Percentiles rank a stretch among this genome's conserved stretches.
phyloP scores from a whole-genome alignment of 2,113 vertebrate species.

The Mus spicilegus region DNA sequence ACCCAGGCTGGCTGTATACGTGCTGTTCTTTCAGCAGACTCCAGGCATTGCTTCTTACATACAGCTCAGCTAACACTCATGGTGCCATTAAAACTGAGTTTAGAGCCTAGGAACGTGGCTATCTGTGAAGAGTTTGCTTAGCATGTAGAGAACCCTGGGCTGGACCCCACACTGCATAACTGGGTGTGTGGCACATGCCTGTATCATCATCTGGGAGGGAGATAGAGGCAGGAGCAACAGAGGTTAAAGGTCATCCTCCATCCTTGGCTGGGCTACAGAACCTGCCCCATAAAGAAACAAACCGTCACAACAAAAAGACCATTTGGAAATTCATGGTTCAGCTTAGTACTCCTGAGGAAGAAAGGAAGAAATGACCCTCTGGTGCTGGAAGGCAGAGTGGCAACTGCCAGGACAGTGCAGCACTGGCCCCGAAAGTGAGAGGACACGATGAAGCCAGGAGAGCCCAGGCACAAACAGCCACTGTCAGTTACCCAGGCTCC shows the following conservation, averaged over 20 bases:
- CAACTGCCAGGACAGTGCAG: neutral
- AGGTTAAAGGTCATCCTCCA: neutral
- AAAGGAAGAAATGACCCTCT: neutral
- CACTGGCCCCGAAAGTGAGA: neutral
- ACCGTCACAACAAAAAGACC: neutral
- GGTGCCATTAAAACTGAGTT: conserved; percentile 1
- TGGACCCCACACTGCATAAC: neutral
- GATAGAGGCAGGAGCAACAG: neutral
- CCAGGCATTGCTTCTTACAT: neutral
- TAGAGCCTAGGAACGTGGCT: neutral
- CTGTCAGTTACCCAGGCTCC: conserved; percentile 85
- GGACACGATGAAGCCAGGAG: neutral
- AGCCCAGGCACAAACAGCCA: neutral
- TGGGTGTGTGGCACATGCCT: neutral
- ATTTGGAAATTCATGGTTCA: conserved; percentile 47
- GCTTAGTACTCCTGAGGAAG: conserved; percentile 38
- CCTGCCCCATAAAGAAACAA: neutral
- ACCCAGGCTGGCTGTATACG: neutral
- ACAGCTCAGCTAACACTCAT: neutral
- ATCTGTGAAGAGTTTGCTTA: neutral
- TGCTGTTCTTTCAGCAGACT: neutral
- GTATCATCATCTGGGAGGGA: neutral
- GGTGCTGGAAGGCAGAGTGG: neutral
- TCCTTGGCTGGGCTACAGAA: neutral
- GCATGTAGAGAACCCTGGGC: neutral